Evolutionary conservation across 2,113 vertebrate species (phyloP).

Genomic region (Brachypteracias leptosomus): DNA sequence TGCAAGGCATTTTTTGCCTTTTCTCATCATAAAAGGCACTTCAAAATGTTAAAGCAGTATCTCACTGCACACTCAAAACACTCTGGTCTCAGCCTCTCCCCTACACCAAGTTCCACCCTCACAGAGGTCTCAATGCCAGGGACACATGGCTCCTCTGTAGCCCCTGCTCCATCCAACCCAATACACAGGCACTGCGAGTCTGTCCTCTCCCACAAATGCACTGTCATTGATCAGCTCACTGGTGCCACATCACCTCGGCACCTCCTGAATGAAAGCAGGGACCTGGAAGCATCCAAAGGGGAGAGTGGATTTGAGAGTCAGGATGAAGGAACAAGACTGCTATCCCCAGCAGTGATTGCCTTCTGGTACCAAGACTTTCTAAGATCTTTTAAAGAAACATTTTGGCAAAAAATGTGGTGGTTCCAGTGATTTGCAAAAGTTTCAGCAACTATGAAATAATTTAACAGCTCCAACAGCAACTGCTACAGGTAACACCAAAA

Average conservation of each 20-base stretch:
- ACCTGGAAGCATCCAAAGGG: background rate
- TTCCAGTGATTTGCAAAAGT: background rate
- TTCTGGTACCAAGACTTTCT: background rate
- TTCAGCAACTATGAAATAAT: background rate
- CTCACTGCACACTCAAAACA: background rate
- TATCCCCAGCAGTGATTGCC: background rate
- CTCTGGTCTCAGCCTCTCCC: background rate
- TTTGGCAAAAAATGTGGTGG: background rate
- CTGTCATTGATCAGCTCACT: fast-evolving
- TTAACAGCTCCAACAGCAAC: background rate
- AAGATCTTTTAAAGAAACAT: background rate
- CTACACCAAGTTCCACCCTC: background rate
- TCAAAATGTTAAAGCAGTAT: background rate
- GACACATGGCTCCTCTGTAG: background rate
- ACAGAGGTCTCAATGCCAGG: background rate
- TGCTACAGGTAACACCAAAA: background rate
- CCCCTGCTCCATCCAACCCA: background rate
- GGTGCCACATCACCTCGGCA: background rate
- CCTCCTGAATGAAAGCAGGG: background rate
- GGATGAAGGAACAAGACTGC: background rate
- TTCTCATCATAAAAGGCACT: background rate
- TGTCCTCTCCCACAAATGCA: background rate
- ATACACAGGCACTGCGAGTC: fast-evolving
- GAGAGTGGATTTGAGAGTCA: background rate
- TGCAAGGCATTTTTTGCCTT: background rate